These are phyloP conservation scores for Merluccius polli DNA, from an alignment of 2,797 vertebrate species.

Conservation along the genomic window DNA sequence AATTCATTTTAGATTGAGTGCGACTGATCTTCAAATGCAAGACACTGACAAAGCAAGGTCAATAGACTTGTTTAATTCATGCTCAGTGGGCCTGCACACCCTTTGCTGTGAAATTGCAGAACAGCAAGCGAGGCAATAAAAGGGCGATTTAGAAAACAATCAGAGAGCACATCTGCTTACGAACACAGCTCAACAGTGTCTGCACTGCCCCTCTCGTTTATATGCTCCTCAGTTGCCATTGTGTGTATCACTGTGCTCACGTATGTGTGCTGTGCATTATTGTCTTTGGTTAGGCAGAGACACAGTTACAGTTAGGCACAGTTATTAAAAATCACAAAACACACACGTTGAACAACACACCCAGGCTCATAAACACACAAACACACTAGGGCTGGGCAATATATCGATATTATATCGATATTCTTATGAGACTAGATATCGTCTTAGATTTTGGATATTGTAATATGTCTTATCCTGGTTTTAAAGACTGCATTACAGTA, in stretches of 20 bases:
- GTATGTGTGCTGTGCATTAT: slow-evolving; percentile 11
- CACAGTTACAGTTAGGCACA: no score
- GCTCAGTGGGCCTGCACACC: slow-evolving; percentile 44
- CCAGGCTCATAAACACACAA: neutral
- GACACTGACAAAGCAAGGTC: slow-evolving; percentile 48
- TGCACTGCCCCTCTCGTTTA: slow-evolving; percentile 25
- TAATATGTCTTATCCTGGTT: no score
- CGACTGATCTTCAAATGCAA: slow-evolving; percentile 44
- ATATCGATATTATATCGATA: no score
- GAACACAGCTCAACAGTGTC: neutral
- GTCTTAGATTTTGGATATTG: no score
- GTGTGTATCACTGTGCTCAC: slow-evolving; percentile 1
- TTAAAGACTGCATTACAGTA: no score
- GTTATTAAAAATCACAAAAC: neutral
- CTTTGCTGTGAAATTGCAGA: slow-evolving; percentile 66
- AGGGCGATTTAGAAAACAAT: slow-evolving; percentile 39
- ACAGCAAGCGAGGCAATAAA: slow-evolving; percentile 41
- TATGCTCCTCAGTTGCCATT: slow-evolving; percentile 26
- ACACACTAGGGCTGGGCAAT: no score
- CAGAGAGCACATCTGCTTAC: slow-evolving; percentile 40
- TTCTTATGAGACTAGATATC: no score
- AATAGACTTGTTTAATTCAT: slow-evolving; percentile 57
- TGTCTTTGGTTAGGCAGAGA: neutral
- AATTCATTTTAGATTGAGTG: slow-evolving; percentile 37
- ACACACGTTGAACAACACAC: slow-evolving; percentile 4